phyloP scores from a whole-genome alignment of 2,888 invertebrate genomes.

The Terebella lapidaria region DNA sequence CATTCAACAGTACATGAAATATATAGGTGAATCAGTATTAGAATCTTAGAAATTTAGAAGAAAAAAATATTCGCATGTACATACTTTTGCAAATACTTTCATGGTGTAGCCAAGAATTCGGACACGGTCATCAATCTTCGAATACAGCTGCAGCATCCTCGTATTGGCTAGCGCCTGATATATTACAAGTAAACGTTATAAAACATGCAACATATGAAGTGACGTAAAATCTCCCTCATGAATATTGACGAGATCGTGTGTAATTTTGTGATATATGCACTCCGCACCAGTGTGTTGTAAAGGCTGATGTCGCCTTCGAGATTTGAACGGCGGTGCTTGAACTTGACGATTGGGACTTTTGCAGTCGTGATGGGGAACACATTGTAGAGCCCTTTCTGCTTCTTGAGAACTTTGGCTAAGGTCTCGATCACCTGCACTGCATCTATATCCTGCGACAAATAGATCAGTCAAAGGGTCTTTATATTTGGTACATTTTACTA shows the following conservation, averaged over 20 bases:
- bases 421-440: slow-evolving; percentile 41
- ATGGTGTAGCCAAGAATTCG: slow-evolving; percentile 56
- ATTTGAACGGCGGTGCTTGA: slow-evolving; percentile 49
- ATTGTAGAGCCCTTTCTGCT: slow-evolving; percentile 45
- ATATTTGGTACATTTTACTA: neutral
- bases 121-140: slow-evolving; percentile 57
- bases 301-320: slow-evolving; percentile 62
- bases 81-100: slow-evolving; percentile 59
- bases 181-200: no score
- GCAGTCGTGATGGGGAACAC: slow-evolving; percentile 58
- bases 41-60: neutral
- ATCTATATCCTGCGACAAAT: neutral
- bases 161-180: slow-evolving; percentile 59
- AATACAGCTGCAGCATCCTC: slow-evolving; percentile 56
- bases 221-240: no score
- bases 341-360: slow-evolving; percentile 64
- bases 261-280: neutral
- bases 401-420: slow-evolving; percentile 50
- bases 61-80: neutral
- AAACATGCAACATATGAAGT: no score
- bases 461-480: neutral
- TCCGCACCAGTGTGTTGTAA: slow-evolving; percentile 58
- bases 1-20: neutral
- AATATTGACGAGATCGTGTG: no score
- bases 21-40: neutral